Percentiles rank a stretch among this genome's conserved stretches.
Evolutionary conservation across 2,797 vertebrate species (phyloP).

Genomic region (Philypnodon macrostomus): DNA sequence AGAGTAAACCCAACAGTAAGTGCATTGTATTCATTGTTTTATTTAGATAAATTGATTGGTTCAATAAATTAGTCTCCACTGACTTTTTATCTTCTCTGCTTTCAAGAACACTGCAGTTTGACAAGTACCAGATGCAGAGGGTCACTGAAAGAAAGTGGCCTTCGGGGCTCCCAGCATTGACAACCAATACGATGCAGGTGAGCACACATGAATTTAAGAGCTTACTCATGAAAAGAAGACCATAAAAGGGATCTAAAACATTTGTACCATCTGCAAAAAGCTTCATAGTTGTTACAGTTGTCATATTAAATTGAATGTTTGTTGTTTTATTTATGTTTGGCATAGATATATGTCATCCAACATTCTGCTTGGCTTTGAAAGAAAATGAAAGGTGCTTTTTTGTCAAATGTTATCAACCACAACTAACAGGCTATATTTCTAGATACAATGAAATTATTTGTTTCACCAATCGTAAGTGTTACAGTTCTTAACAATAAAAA

Average conservation of each 20-base stretch:
- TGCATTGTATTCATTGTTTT: conserved; percentile 18
- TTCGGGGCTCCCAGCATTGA: conserved; percentile 57
- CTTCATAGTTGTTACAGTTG: neutral
- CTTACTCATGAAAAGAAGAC: conserved; percentile 7
- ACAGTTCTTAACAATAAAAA: no score
- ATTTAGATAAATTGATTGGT: conserved; percentile 40
- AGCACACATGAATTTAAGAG: conserved; percentile 37
- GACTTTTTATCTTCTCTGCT: conserved; percentile 56
- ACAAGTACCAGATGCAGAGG: conserved; percentile 72
- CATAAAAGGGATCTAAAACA: conserved; percentile 14
- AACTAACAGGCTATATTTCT: no score
- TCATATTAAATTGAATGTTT: no score
- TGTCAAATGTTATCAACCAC: no score
- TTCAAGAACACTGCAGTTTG: conserved; percentile 64
- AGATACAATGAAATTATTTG: no score
- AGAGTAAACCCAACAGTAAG: no score
- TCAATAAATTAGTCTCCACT: conserved; percentile 54
- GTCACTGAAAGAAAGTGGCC: conserved; percentile 63
- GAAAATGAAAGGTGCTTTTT: no score
- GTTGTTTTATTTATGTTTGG: no score
- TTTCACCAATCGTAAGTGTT: no score
- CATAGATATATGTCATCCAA: no score
- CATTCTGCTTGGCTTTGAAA: no score
- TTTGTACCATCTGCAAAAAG: neutral
- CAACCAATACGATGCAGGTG: conserved; percentile 64